Percentiles rank a stretch among this genome's conserved stretches.
Evolutionary conservation across 2,113 vertebrate genomes (phyloP).

Genomic region (Psilopsiagon aymara): DNA sequence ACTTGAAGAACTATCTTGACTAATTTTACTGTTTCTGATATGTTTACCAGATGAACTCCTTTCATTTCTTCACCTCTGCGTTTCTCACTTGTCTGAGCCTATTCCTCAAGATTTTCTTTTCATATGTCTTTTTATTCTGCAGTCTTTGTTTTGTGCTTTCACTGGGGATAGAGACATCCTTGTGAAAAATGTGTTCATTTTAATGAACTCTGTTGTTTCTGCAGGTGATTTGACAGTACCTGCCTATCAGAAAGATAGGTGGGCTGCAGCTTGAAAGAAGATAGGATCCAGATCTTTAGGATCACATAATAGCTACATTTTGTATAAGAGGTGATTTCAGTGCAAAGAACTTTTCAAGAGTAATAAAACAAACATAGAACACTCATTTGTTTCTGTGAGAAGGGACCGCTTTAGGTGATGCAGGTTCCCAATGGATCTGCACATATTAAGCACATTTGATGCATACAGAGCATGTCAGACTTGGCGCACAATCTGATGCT

Average conservation of each 20-base stretch:
- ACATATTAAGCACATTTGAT: neutral
- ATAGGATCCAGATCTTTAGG: neutral
- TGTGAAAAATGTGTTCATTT: constrained; percentile 4
- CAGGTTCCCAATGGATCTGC: neutral
- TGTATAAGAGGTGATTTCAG: neutral
- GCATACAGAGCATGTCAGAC: neutral
- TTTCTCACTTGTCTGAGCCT: neutral
- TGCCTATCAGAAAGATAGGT: neutral
- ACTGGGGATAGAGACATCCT: neutral
- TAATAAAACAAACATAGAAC: neutral
- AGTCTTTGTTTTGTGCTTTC: constrained; percentile 4
- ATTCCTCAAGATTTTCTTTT: constrained; percentile 6
- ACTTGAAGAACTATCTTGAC: neutral
- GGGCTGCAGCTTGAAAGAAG: neutral
- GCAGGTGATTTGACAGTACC: neutral
- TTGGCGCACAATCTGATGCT: neutral
- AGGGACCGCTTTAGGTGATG: neutral
- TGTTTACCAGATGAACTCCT: neutral
- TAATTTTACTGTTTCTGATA: neutral
- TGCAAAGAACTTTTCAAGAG: neutral
- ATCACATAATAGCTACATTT: neutral
- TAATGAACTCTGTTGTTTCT: neutral
- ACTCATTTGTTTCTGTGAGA: neutral
- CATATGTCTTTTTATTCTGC: neutral
- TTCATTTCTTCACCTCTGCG: neutral